These are phyloP conservation scores for Platyscapa corneri DNA, from an alignment of 1,140 invertebrate species.

Conservation along the genomic window DNA sequence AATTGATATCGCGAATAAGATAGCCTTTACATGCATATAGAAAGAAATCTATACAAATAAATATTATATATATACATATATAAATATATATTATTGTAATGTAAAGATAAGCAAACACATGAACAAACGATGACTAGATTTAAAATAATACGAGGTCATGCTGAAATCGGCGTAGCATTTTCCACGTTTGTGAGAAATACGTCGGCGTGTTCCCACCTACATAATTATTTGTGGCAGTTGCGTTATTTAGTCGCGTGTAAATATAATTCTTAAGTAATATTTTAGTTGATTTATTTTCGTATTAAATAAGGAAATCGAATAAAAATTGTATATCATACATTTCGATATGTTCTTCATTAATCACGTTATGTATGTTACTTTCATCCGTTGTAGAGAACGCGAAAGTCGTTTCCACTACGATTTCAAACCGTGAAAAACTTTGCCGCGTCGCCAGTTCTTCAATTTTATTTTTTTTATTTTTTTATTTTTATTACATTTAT, in stretches of 20 bases:
- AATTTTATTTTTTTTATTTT: conserved; percentile 12
- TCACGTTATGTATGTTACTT: conserved; percentile 26
- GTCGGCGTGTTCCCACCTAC: conserved; percentile 20
- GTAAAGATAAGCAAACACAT: conserved; percentile 19
- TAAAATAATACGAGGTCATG: not conserved
- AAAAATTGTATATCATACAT: conserved; percentile 25
- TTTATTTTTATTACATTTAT: not conserved
- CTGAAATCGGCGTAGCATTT: conserved; percentile 20
- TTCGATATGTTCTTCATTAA: conserved; percentile 13
- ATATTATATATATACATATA: conserved; percentile 34
- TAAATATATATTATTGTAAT: conserved; percentile 43
- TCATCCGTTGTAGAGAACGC: not conserved
- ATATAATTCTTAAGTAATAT: conserved; percentile 41
- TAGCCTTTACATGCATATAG: conserved; percentile 47
- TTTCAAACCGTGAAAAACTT: conserved; percentile 45
- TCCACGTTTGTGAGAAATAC: not conserved
- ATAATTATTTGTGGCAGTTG: conserved; percentile 5
- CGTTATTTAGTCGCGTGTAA: conserved; percentile 34
- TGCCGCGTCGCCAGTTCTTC: conserved; percentile 37
- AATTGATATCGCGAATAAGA: conserved; percentile 55
- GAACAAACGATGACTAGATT: conserved; percentile 22
- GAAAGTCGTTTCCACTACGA: conserved; percentile 35
- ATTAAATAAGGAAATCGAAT: conserved; percentile 7
- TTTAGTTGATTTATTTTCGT: conserved; percentile 11
- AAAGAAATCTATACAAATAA: conserved; percentile 30